These are phyloP conservation scores for Bombycilla garrulus DNA, from an alignment of 2,113 vertebrate genomes.

Conservation along the genomic window DNA sequence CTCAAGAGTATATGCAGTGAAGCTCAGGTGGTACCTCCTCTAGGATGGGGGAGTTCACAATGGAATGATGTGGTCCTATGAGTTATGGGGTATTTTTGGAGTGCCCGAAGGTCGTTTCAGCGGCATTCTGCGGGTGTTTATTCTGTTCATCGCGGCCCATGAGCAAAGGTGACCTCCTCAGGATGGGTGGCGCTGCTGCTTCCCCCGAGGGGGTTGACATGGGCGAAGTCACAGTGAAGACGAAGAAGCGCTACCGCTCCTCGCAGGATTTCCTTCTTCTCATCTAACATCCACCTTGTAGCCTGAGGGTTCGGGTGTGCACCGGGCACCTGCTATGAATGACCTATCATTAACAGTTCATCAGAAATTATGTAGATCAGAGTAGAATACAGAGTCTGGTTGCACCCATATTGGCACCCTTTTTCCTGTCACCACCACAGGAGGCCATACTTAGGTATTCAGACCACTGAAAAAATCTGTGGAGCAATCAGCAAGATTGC, in stretches of 20 bases:
- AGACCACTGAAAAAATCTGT: not conserved
- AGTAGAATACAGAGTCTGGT: not conserved
- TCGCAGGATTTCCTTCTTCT: not conserved
- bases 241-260: not conserved
- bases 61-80: not conserved
- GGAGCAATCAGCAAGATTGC: not conserved
- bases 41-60: not conserved
- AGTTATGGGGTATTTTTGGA: not conserved
- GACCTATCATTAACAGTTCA: not conserved
- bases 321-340: not conserved
- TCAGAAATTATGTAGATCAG: not conserved
- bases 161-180: not conserved
- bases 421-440: not conserved
- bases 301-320: not conserved
- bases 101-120: not conserved
- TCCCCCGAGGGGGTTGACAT: fast-evolving
- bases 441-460: not conserved
- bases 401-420: not conserved
- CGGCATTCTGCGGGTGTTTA: not conserved
- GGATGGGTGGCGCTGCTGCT: not conserved
- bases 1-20: not conserved
- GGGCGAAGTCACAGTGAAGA: not conserved
- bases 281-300: not conserved
- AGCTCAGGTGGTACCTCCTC: not conserved
- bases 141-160: not conserved